phyloP scores from a whole-genome alignment of 2,797 vertebrate species.

The Poecile montanus region DNA sequence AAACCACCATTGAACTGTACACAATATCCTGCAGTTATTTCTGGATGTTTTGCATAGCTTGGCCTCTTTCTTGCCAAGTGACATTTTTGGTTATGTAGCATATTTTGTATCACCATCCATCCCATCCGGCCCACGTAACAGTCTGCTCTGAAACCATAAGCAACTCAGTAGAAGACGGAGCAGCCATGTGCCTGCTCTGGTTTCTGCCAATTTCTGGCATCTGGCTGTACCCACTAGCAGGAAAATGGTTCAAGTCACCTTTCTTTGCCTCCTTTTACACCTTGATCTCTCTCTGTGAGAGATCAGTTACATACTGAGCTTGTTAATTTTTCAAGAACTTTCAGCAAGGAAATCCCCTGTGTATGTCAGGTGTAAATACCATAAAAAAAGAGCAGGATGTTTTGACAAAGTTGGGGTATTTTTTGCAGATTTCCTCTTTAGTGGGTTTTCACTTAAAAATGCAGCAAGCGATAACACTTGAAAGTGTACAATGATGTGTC shows the following conservation, averaged over 20 bases:
- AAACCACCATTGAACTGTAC: background rate
- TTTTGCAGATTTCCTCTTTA: background rate
- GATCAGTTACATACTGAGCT: background rate
- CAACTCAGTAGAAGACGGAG: background rate
- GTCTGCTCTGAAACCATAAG: slow-evolving; percentile 8
- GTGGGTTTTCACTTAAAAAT: slow-evolving; percentile 8
- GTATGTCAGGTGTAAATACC: background rate
- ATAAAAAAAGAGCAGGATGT: background rate
- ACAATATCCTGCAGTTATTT: background rate
- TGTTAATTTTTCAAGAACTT: background rate
- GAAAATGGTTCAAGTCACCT: background rate
- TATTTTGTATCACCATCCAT: background rate
- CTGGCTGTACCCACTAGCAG: background rate
- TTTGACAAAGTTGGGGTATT: background rate
- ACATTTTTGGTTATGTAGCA: background rate
- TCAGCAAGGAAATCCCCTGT: background rate
- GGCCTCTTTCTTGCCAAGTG: background rate
- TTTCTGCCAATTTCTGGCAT: background rate
- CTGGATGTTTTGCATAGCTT: background rate
- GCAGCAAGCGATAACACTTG: background rate
- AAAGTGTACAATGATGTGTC: background rate
- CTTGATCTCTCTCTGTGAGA: background rate
- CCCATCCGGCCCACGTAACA: background rate
- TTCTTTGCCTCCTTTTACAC: background rate
- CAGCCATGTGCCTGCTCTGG: background rate